Base-by-base conservation (phyloP, 92 coral and sea anemone species). In the Epizoanthus rinbou region DNA sequence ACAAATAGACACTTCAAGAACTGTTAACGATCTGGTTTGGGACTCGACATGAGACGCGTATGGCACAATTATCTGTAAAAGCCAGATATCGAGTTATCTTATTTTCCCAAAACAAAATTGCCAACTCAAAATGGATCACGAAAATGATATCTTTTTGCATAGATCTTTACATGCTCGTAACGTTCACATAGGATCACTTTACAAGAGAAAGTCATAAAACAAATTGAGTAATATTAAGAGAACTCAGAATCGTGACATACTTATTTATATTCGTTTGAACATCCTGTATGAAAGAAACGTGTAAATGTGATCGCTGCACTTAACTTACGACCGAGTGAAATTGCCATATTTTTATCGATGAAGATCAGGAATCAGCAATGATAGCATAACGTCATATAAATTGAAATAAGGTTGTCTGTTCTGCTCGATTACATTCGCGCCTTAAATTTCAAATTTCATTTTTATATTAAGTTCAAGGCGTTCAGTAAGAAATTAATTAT, bases 1-100 rank as follows among this genome's bases (percentile, higher is more conserved):
- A 41, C 17, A 78, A 62, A 78, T 6, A 60, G 70, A 78, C 69
- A 59, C 75, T 71, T 45, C 19, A 71, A 71, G 41, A 71, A 39
- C 80, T 75, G 65, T 54, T 75, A 41, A 60, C 41, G 45, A 78
- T n/a, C 28, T 15, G 31, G 2, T 56, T 50, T 19, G 41, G 10
- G 2, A 15, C 31, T 78, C 65, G 57, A 60, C 17, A n/a, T n/a
- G n/a, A n/a, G n/a, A n/a, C n/a, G n/a, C n/a, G n/a, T n/a, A n/a
- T n/a, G n/a, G n/a, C n/a, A n/a, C n/a, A n/a, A n/a, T n/a, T n/a
- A n/a, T n/a, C n/a, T n/a, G n/a, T n/a, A 22, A 39, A 14, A 62
- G 17, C 52, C 24, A 22, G n/a, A n/a, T 23, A 53, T 75, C 15
- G 10, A 35, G 63, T 56, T 33, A 57, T 31, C 24, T 75, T 75